Conservation (phyloP, 2,113 vertebrate species). For the Cinclus mexicanus region DNA sequence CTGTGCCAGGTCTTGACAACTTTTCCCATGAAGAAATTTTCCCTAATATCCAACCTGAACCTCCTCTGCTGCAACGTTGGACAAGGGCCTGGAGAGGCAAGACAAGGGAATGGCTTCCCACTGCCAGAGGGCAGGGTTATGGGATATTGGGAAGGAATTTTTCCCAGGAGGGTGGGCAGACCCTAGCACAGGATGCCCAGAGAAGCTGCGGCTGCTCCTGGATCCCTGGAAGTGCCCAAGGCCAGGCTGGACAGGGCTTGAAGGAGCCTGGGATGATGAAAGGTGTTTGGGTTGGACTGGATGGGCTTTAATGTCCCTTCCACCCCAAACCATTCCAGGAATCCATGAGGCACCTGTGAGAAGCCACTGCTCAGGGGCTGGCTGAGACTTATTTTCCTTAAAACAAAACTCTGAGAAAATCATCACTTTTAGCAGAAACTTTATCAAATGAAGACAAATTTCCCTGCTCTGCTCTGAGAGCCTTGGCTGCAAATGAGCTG, state of each 20-base stretch:
- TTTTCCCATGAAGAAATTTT: neutral
- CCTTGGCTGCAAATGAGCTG: neutral
- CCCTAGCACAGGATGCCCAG: neutral
- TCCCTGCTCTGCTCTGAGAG: neutral
- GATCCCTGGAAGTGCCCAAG: neutral
- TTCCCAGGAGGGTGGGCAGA: accelerated
- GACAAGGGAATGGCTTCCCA: neutral
- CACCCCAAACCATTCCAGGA: neutral
- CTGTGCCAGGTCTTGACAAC: neutral
- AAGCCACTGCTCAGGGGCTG: neutral
- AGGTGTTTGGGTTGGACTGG: neutral
- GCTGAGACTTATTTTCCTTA: neutral
- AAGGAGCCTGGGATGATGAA: accelerated
- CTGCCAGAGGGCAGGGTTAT: neutral
- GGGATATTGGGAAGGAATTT: neutral
- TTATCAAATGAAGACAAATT: neutral
- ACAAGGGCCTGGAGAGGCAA: neutral
- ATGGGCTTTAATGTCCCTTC: neutral
- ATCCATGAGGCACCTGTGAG: neutral
- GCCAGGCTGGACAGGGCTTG: accelerated
- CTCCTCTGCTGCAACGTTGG: neutral
- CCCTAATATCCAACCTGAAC: neutral
- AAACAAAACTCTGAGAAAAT: neutral
- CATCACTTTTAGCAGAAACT: neutral
- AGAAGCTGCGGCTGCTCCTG: neutral